Percentiles rank a stretch among this genome's conserved stretches.
phyloP scores from a whole-genome alignment of 2,797 vertebrate genomes.

The Sylvilagus floridanus region DNA sequence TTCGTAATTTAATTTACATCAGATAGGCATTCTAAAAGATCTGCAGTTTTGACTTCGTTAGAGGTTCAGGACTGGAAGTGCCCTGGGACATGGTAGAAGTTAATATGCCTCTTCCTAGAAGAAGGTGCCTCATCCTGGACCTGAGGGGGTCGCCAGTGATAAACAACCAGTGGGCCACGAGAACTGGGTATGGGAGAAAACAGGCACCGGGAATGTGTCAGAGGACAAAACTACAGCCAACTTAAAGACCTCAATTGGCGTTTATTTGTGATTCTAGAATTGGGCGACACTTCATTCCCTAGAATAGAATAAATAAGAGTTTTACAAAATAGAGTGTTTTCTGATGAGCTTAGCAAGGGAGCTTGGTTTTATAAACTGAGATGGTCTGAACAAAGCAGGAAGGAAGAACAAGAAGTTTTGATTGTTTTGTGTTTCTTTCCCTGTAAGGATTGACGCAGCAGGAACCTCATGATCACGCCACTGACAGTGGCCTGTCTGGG shows the following conservation, averaged over 20 bases:
- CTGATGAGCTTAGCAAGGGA: background rate
- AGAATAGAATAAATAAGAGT: background rate
- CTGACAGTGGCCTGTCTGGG: background rate
- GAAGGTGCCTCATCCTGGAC: background rate
- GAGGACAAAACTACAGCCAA: background rate
- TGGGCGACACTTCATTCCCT: background rate
- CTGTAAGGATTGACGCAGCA: background rate
- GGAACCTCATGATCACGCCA: background rate
- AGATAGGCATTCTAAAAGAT: slow-evolving; percentile 6
- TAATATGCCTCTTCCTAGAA: background rate
- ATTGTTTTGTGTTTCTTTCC: background rate
- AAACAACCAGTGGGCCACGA: background rate
- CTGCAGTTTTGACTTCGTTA: background rate
- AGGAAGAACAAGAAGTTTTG: background rate
- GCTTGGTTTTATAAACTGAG: background rate
- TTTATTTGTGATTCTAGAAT: background rate
- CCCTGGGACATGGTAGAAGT: background rate
- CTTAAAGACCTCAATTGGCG: background rate
- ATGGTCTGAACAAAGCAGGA: background rate
- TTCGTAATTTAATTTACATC: slow-evolving; percentile 19
- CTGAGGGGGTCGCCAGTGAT: background rate
- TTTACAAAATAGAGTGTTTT: background rate
- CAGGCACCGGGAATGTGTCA: background rate
- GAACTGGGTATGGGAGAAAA: background rate
- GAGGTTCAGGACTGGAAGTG: background rate